Conservation (phyloP, 2,797 vertebrate species). For the Sebastes steindachneri region DNA sequence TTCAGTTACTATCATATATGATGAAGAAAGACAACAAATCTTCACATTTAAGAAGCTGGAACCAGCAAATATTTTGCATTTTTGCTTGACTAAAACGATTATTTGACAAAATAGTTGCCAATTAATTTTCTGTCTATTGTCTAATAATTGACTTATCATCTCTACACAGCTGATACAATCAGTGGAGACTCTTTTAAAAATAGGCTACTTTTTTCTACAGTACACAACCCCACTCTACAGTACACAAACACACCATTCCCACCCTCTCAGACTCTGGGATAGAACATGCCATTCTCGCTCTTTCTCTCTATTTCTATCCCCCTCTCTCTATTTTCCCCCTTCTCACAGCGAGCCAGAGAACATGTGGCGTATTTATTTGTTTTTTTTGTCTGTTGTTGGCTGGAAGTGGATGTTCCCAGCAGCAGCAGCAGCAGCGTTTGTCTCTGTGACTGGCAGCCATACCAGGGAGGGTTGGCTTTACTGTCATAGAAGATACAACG, state of each 20-base stretch:
- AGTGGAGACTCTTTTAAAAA: neutral
- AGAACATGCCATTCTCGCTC: slow-evolving; percentile 66
- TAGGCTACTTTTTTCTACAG: neutral
- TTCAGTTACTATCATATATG: neutral
- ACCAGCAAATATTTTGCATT: neutral
- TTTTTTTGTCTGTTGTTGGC: slow-evolving; percentile 65
- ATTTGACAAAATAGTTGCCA: neutral
- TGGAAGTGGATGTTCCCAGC: slow-evolving; percentile 73
- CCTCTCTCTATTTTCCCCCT: neutral
- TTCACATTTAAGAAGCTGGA: neutral
- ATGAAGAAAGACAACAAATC: neutral
- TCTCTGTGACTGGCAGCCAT: slow-evolving; percentile 46
- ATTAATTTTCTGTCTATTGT: neutral
- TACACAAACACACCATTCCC: slow-evolving; percentile 25
- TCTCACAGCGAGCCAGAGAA: slow-evolving; percentile 50
- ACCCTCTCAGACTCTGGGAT: slow-evolving; percentile 35
- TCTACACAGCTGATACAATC: neutral
- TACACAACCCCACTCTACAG: neutral
- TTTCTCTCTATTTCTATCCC: slow-evolving; percentile 12
- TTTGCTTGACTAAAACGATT: neutral
- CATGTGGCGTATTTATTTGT: slow-evolving; percentile 72
- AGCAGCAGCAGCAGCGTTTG: slow-evolving; percentile 37
- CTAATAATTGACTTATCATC: neutral
- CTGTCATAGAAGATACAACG: slow-evolving; percentile 11
- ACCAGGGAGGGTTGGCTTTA: slow-evolving; percentile 25